A percentile compares a stretch with the other conserved stretches of the same genome.
phyloP scores from a whole-genome alignment of 2,888 invertebrate genomes.

The Xylocampa areola region DNA sequence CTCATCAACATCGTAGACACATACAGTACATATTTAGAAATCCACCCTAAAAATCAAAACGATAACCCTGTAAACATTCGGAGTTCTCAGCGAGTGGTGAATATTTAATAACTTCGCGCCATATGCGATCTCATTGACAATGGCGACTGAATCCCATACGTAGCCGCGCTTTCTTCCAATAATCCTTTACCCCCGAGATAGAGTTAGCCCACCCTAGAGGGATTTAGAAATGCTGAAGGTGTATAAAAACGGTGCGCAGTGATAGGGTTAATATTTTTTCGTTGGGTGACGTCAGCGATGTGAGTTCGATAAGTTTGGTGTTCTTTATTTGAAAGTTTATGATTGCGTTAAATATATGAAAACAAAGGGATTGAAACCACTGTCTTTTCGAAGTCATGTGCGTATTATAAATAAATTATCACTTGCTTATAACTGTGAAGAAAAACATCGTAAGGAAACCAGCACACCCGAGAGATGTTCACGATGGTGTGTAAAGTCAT shows the following conservation, averaged over 20 bases:
- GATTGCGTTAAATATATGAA: neutral
- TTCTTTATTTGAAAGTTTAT: constrained; percentile 26
- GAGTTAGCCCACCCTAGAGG: constrained; percentile 69
- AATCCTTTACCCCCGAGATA: constrained; percentile 77
- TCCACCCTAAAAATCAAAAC: constrained; percentile 53
- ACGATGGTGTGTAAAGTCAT: no score
- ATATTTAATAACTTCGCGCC: constrained; percentile 81
- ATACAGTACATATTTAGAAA: constrained; percentile 21
- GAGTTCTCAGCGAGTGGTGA: constrained; percentile 66
- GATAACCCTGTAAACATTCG: constrained; percentile 53
- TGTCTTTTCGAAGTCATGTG: no score
- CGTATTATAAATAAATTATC: no score
- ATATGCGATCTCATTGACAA: constrained; percentile 76
- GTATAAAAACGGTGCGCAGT: constrained; percentile 58
- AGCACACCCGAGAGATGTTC: no score
- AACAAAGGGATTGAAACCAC: no score
- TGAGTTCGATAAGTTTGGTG: constrained; percentile 29
- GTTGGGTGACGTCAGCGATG: constrained; percentile 39
- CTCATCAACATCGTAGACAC: neutral
- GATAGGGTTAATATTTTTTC: constrained; percentile 60
- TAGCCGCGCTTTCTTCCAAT: constrained; percentile 74
- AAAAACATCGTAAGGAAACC: no score
- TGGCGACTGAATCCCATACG: constrained; percentile 67
- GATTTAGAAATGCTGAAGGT: constrained; percentile 66
- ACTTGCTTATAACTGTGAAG: no score